Percentiles rank a stretch among this genome's conserved stretches.
These are phyloP conservation scores for Archivesica marissinica DNA, from an alignment of 1,140 invertebrate species.

Conservation along the genomic window DNA sequence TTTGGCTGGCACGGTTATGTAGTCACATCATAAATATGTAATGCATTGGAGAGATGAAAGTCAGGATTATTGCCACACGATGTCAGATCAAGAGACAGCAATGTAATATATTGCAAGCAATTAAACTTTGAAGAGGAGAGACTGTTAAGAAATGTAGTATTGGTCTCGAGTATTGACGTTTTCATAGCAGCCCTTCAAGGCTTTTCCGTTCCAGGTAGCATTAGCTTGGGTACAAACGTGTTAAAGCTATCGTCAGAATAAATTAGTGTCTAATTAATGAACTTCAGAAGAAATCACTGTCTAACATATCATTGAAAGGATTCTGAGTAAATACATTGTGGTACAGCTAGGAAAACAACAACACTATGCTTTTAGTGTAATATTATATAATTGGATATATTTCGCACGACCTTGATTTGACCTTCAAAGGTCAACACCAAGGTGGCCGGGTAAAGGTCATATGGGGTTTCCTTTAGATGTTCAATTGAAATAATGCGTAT, in stretches of 20 bases:
- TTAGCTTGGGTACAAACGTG: background rate
- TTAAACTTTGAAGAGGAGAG: conserved; percentile 52
- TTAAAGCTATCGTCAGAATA: background rate
- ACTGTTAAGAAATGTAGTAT: background rate
- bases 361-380: too few species aligned
- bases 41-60: conserved; percentile 50
- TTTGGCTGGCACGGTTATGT: conserved; percentile 7
- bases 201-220: background rate
- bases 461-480: too few species aligned
- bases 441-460: too few species aligned
- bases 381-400: too few species aligned
- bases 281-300: too few species aligned
- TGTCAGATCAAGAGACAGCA: conserved; percentile 38
- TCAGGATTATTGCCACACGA: conserved; percentile 19
- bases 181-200: conserved; percentile 35
- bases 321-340: too few species aligned
- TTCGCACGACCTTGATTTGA: too few species aligned
- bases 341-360: too few species aligned
- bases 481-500: too few species aligned
- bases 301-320: too few species aligned
- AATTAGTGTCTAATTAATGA: too few species aligned
- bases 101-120: conserved; percentile 49
- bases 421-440: too few species aligned
- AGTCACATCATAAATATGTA: conserved; percentile 51
- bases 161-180: conserved; percentile 12